Percentiles rank a stretch among this genome's conserved stretches.
phyloP scores from a whole-genome alignment of 2,888 invertebrate species.

The Mesoligia furuncula region DNA sequence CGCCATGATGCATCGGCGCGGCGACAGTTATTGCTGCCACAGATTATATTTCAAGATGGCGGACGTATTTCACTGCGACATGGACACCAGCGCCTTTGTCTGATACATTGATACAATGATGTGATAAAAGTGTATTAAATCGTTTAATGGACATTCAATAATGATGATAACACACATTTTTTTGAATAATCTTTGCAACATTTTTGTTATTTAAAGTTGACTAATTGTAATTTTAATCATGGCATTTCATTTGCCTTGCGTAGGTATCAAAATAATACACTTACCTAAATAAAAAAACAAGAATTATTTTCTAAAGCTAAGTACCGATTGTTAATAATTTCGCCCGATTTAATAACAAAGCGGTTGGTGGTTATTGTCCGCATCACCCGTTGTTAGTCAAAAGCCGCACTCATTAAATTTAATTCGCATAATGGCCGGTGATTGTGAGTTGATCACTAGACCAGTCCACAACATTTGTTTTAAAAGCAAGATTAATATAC shows the following conservation, averaged over 20 bases:
- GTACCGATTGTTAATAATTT: slow-evolving; percentile 14
- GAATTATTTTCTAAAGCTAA: background rate
- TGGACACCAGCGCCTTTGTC: slow-evolving; percentile 48
- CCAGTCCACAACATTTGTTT: slow-evolving; percentile 64
- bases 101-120: slow-evolving; percentile 19
- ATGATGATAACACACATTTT: background rate
- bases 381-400: slow-evolving; percentile 48
- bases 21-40: slow-evolving; percentile 73
- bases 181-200: background rate
- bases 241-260: background rate
- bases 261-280: background rate
- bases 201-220: background rate
- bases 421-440: slow-evolving; percentile 53
- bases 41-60: slow-evolving; percentile 77
- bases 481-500: slow-evolving; percentile 63
- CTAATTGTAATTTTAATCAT: background rate
- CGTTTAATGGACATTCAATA: background rate
- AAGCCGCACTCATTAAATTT: slow-evolving; percentile 57
- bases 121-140: background rate
- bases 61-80: slow-evolving; percentile 60
- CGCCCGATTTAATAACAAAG: slow-evolving; percentile 24
- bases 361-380: slow-evolving; percentile 32
- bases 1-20: slow-evolving; percentile 67
- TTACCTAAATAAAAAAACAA: background rate
- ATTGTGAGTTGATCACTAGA: slow-evolving; percentile 60